Evolutionary conservation across 2,797 vertebrate species (phyloP), one percentile per base, ranked within the genome.

Genomic region (Poeciliopsis paucimaculata): DNA sequence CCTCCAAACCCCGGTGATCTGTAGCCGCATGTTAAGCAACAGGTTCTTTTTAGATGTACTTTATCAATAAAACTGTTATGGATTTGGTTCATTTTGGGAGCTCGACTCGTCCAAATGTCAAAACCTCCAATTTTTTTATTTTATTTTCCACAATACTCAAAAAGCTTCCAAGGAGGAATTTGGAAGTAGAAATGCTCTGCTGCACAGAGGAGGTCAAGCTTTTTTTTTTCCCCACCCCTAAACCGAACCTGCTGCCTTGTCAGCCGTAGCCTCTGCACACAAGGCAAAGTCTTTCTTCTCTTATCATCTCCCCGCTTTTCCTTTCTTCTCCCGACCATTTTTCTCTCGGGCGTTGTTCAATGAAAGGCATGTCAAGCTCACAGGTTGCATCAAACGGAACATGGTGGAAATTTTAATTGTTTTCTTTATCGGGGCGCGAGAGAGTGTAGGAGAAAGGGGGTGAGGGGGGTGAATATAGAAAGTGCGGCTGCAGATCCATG

Each of bases 381-480:
- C 80, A 79, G 87, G 84, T 91, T 28, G 41, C 55, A 68, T 90
- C 84, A 85, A 87, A 84, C 11, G 51, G 86, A 87, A 82, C 77
- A 76, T 41, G 51, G 75, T 78, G 79, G 72, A 93, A 86, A 91
- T 91, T 91, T 90, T 91, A 93, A 94, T 91, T 92, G 87, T 90
- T 89, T 89, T 81, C 72, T 79, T 84, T 84, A 87, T 91, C 80
- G 64, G 75, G 78, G 81, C 45, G 20, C 2, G 80, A 85, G 82
- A 81, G 82, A 81, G 83, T 68, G 16, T 75, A 20, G 80, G 53
- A 49, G 64, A 39, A 20, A 11, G 18, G 36, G 75, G 73, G 28
- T n/a, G n/a, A n/a, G 12, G 2, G 9, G 34, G 77, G 77, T 49
- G 45, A 45, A 78, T 81, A 53, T 2, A 68, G 20, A 70, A 12